Base-by-base conservation (phyloP, 2,888 invertebrate species). In the Drosophila peninsularis region DNA sequence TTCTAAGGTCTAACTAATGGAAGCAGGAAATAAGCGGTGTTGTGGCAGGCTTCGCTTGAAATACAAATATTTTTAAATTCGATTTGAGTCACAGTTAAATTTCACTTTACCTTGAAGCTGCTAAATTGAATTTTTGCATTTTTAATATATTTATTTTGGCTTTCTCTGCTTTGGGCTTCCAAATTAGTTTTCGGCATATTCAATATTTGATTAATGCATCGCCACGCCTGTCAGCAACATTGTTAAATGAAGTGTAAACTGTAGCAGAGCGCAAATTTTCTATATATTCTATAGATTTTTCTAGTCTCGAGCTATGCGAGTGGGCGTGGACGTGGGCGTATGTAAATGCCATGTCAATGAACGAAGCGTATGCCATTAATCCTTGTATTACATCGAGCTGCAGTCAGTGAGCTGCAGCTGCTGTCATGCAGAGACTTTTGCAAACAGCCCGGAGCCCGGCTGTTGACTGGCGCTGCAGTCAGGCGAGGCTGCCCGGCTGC, bases 361-460 rank as follows among this genome's bases (percentile, higher is more conserved):
- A 80, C 65, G 70, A 54, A 50, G 58, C 65, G 57, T 65, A 62
- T 58, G 70, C 84, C 89, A 82, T 88, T 87, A 83, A 89, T 87
- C 79, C 81, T 82, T 62, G 37, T 71, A 66, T 55, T 71, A 78
- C 79, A 85, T 64, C 30, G 66, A 64, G 68, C 30, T 70, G 75
- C 69, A 70, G 53, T 41, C 36, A 34, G 30, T 10, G 44, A 63
- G 53, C 17, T 21, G 53, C 24, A 45, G 55, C 14, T 37, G 54
- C 79, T 80, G 73, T 70, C 76, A 62, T 75, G 68, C 65, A 57
- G 85, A 69, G 75, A 81, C 69, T 71, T 78, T 71, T 67, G 79
- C 88, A 81, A 89, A 76, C 67, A 77, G 71, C 85, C 88, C 34
- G 11, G 17, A 39, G 75, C 84, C 57, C 64, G 32, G 17, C 30